Base-by-base conservation (phyloP, 2,888 invertebrate species). In the Diplolepis rosae region DNA sequence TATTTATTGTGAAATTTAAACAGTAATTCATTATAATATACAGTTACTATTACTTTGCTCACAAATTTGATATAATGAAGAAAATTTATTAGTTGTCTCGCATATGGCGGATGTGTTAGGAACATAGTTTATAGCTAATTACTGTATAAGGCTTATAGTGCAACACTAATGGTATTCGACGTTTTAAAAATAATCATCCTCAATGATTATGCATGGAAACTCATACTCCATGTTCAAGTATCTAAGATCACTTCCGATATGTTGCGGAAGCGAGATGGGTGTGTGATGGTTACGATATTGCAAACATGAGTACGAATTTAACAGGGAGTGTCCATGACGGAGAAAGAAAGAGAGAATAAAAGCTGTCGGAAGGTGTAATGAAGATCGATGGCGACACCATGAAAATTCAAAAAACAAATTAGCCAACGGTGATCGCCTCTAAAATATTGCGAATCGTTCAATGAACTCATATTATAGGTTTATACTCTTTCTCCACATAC, bases 301-400 rank as follows among this genome's bases (percentile, higher is more conserved):
- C 30, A 7, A 28, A 15, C 32, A 18, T 35, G 24, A 56, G 22
- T 13, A 22, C 35, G 35, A 56, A 35, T 56, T 56, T 22, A 56
- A 56, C 30, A 56, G 56, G 56, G 56, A 35, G 56, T 56, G 56
- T 56, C 22, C 22, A 35, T 56, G 56, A 32, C 30, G 9, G 7
- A 54, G 30, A 32, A 27, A 51, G 50, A 24, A 24, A 11, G 22
- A 56, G 56, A 24, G 35, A 56, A 56, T 22, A 5, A 22, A 35
- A 56, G 56, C 56, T 56, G 56, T 56, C 56, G 56, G 56, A 56
- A 56, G 35, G 18, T 24, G 35, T 56, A 56, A 56, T 56, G 24
- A 56, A 56, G 56, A 56, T 56, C 56, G 56, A 56, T 56, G 56
- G 56, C 11, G 24, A 39, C 35, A 32, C 22, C 56, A 56, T 56